Base-by-base conservation (phyloP, 53 echinoderm and acorn worm genomes). In the Holothuria scabra region DNA sequence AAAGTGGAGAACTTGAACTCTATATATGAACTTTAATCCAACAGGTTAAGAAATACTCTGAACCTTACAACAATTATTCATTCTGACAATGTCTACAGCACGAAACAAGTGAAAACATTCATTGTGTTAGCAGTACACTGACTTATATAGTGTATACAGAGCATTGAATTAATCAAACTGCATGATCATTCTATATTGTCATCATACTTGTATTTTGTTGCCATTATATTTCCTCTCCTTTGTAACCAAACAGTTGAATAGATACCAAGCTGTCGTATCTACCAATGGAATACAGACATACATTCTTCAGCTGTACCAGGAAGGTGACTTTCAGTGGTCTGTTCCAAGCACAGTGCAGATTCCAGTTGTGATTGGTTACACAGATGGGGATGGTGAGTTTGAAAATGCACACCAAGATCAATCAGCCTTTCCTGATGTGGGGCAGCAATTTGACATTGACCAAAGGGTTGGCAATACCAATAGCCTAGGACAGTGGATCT, bases 401-500 rank as follows among this genome's bases (percentile, higher is more conserved):
- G 16, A 81, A 34, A 64, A 81, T 11, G 65, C 46, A 22, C 63
- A 64, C 19, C 9, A 7, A 12, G 48, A 64, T n/a, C 4, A 12
- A 3, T 8, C 35, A 23, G 49, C 22, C 46, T 81, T 81, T 28
- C 37, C 63, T 2, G 4, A 64, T 5, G 23, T 48, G 8, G 14
- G 38, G 21, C 37, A 61, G 38, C 26, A 46, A 62, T 81, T 63
- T 25, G 33, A 64, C 8, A 25, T 29, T 11, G 82, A 81, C 46
- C 41, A 34, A 21, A 37, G 65, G 41, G 34, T 81, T 10, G 82
- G 82, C 2, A 81, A 81, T 49, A 81, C 82, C 34, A 18, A 21
- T 3, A 38, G 38, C 24, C 82, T 81, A 6, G 82, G 82, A 22
- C 62, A 81, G 65, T 81, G 82, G 82, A 61, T 81, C 18, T 81